These are phyloP conservation scores for Zosterops lateralis DNA, from an alignment of 2,113 vertebrate genomes.

Conservation along the genomic window DNA sequence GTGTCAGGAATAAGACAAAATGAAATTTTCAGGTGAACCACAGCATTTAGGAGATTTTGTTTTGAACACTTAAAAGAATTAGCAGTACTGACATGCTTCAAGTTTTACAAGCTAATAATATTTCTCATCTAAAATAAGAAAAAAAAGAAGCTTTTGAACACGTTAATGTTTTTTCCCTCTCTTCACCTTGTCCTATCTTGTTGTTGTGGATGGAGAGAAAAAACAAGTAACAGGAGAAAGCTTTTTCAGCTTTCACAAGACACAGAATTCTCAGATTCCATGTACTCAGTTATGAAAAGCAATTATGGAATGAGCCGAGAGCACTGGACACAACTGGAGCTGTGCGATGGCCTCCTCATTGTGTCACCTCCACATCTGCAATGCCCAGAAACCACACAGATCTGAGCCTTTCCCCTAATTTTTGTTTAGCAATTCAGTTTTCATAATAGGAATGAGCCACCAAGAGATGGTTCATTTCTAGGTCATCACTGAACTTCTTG, in stretches of 20 bases:
- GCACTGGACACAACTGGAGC: neutral
- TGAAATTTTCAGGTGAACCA: neutral
- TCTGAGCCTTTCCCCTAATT: neutral
- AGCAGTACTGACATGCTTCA: neutral
- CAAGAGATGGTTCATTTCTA: slow-evolving; percentile 21
- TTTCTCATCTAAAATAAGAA: neutral
- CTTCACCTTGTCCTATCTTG: neutral
- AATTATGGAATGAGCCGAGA: neutral
- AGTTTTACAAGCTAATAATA: neutral
- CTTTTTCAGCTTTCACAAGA: neutral
- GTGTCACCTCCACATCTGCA: neutral
- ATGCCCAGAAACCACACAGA: neutral
- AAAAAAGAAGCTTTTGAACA: neutral
- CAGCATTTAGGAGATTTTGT: neutral
- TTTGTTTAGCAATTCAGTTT: neutral
- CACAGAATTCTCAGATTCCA: neutral
- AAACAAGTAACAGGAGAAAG: neutral
- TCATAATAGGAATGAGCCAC: neutral
- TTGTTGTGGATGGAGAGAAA: neutral
- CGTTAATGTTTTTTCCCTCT: neutral
- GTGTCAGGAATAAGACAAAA: neutral
- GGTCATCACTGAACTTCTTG: slow-evolving; percentile 11
- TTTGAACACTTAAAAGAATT: neutral
- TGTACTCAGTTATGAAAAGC: neutral
- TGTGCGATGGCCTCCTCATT: neutral